Percentiles rank a stretch among this genome's conserved stretches.
Evolutionary conservation across 2,113 vertebrate species (phyloP).

Genomic region (Hucho hucho): DNA sequence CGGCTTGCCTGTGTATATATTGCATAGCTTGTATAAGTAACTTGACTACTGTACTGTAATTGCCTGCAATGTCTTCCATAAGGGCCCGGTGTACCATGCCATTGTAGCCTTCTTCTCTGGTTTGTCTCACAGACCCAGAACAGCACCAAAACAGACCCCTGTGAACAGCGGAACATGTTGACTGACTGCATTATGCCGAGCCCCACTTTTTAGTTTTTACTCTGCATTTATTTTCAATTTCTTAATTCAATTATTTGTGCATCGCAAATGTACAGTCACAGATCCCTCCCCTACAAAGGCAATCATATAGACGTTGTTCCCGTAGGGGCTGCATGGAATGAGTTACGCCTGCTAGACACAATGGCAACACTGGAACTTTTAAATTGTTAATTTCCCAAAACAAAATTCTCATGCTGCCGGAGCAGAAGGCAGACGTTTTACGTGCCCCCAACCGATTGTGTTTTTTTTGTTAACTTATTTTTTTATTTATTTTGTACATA

Average conservation of each 20-base stretch:
- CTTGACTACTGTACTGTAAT: constrained; percentile 69
- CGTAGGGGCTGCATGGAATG: constrained; percentile 9
- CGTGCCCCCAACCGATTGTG: too few relatives aligned
- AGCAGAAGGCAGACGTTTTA: too few relatives aligned
- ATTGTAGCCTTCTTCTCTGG: constrained; percentile 21
- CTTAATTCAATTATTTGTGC: background rate
- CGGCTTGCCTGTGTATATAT: constrained; percentile 62
- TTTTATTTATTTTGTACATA: too few relatives aligned
- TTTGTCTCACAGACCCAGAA: constrained; percentile 28
- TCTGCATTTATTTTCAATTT: background rate
- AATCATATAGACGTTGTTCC: constrained; percentile 16
- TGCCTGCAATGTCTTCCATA: constrained; percentile 61
- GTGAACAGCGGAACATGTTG: background rate
- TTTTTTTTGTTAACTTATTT: too few relatives aligned
- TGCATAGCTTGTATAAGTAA: constrained; percentile 61
- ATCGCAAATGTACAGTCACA: background rate
- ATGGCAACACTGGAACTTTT: background rate
- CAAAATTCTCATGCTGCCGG: background rate
- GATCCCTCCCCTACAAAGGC: constrained; percentile 4
- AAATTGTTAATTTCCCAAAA: constrained; percentile 6
- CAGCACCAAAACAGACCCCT: background rate
- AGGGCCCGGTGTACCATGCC: constrained; percentile 42
- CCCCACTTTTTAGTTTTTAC: background rate
- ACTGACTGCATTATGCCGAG: background rate
- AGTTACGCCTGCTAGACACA: constrained; percentile 13